A percentile compares a stretch with the other conserved stretches of the same genome.
Evolutionary conservation across 2,797 vertebrate genomes (phyloP).

Genomic region (Protosalanx chinensis): DNA sequence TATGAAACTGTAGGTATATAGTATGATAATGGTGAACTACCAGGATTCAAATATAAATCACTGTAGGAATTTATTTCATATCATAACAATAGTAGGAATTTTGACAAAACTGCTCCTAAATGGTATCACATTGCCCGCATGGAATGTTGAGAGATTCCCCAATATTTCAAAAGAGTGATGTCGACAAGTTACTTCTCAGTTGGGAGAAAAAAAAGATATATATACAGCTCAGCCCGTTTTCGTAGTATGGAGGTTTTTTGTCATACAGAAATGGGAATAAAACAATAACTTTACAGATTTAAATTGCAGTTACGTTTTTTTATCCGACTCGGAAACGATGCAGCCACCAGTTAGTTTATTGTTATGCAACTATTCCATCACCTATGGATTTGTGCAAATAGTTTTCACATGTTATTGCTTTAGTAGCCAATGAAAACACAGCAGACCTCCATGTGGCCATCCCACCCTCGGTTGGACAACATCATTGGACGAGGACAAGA

Average conservation of each 20-base stretch:
- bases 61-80: too few species aligned
- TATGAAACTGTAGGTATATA: too few species aligned
- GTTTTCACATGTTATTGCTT: conserved; percentile 44
- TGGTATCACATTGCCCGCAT: too few species aligned
- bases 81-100: too few species aligned
- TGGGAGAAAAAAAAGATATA: neutral
- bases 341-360: conserved; percentile 14
- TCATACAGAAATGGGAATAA: conserved; percentile 1
- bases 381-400: conserved; percentile 15
- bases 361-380: conserved; percentile 36
- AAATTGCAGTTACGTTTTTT: conserved; percentile 40
- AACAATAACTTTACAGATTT: conserved; percentile 56
- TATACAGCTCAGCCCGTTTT: neutral
- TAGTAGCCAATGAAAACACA: conserved; percentile 44
- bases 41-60: neutral
- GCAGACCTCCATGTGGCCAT: conserved; percentile 27
- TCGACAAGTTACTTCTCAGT: neutral
- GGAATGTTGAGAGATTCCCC: too few species aligned
- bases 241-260: neutral
- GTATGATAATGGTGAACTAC: neutral
- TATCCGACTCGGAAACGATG: conserved; percentile 16
- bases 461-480: conserved; percentile 48
- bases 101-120: too few species aligned
- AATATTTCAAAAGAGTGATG: neutral
- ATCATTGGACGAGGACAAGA: conserved; percentile 55